A percentile compares a stretch with the other conserved stretches of the same genome.
Evolutionary conservation across 2,797 vertebrate genomes (phyloP).

Genomic region (Acridotheres tristis): DNA sequence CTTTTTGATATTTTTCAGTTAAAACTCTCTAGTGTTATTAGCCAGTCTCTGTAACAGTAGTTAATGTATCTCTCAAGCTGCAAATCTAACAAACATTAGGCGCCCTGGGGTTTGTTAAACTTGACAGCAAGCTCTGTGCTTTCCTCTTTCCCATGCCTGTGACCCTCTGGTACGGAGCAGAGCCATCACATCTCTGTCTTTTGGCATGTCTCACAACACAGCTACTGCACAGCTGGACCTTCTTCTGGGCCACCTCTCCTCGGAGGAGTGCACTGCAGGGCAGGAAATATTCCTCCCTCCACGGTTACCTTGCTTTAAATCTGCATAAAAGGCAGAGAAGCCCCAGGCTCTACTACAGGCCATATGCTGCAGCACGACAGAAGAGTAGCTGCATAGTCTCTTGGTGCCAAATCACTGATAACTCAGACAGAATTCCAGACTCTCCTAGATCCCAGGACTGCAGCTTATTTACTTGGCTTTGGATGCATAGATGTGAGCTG

Average conservation of each 20-base stretch:
- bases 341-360: background rate
- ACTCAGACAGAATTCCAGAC: background rate
- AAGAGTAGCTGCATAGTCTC: background rate
- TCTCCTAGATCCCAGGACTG: background rate
- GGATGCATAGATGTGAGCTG: background rate
- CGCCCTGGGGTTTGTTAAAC: background rate
- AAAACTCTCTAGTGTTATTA: background rate
- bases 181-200: background rate
- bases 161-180: background rate
- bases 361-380: constrained; percentile 17
- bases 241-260: background rate
- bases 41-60: background rate
- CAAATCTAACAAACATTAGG: background rate
- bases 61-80: background rate
- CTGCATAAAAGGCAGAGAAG: background rate
- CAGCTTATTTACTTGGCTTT: constrained; percentile 11
- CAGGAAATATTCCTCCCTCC: constrained; percentile 16
- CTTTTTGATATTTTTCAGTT: background rate
- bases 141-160: background rate
- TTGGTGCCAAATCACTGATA: constrained; percentile 6
- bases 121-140: background rate
- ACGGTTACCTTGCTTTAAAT: background rate
- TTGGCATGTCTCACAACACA: background rate
- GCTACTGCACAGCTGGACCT: constrained; percentile 34
- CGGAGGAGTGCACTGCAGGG: background rate